Percentiles rank a stretch among this genome's conserved stretches.
Conservation (phyloP, 2,888 invertebrate genomes). For the Anthophora plumipes region DNA sequence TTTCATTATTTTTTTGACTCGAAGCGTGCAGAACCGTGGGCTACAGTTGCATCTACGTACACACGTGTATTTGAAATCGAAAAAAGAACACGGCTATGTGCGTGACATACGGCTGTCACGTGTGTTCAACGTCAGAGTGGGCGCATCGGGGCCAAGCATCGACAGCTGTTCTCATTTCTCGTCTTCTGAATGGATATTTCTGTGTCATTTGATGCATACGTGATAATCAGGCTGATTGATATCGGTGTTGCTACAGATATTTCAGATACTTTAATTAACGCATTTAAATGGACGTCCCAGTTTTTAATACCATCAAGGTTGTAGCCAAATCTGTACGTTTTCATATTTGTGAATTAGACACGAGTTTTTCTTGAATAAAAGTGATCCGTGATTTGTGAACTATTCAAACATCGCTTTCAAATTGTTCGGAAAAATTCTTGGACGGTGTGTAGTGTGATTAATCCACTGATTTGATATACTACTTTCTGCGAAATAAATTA, state of each 20-base stretch:
- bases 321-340: neutral
- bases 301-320: constrained; percentile 1
- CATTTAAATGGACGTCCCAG: constrained; percentile 24
- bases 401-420: neutral
- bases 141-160: constrained; percentile 66
- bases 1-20: constrained; percentile 31
- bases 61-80: constrained; percentile 33
- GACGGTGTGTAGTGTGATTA: neutral
- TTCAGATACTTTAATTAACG: constrained; percentile 41
- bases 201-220: constrained; percentile 49
- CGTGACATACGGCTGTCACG: constrained; percentile 64
- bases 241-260: constrained; percentile 19
- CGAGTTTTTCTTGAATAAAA: neutral
- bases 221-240: constrained; percentile 54
- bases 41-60: neutral
- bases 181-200: constrained; percentile 66
- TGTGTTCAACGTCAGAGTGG: constrained; percentile 57
- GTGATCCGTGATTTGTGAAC: neutral
- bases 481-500: neutral
- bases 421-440: no score
- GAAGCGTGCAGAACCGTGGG: neutral
- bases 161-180: constrained; percentile 71
- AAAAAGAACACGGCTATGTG: constrained; percentile 46
- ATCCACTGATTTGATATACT: neutral
- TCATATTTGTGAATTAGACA: neutral